Conservation (phyloP, 2,888 invertebrate genomes). For the Didymodactylos carnosus region DNA sequence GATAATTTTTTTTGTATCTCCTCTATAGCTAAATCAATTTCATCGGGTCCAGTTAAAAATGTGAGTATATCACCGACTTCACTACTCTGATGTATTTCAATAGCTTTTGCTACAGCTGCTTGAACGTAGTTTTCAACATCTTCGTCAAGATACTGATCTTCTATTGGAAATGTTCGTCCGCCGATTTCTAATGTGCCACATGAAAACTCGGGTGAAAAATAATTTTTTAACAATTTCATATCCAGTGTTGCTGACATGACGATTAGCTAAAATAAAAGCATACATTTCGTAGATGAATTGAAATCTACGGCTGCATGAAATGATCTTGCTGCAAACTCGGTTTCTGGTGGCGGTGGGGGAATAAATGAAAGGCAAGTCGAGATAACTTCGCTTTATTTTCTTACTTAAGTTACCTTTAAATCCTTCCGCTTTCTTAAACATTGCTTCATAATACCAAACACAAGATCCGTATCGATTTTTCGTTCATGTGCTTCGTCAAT, state of each 20-base stretch:
- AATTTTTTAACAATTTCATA: not conserved
- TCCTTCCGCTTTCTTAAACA: constrained; percentile 22
- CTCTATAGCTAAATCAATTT: constrained; percentile 25
- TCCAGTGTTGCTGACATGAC: constrained; percentile 18
- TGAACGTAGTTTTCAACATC: constrained; percentile 18
- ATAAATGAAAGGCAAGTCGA: no score
- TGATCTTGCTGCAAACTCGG: no score
- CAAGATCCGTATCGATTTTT: constrained; percentile 31
- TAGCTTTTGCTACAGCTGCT: constrained; percentile 22
- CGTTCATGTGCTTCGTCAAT: constrained; percentile 35
- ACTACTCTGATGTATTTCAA: constrained; percentile 21
- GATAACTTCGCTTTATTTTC: no score
- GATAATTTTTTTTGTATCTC: constrained; percentile 15
- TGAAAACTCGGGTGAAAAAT: constrained; percentile 23
- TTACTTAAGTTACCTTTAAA: constrained; percentile 29
- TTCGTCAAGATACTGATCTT: not conserved
- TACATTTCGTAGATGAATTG: no score
- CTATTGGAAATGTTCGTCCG: constrained; percentile 15
- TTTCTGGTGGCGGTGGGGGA: no score
- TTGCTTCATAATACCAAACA: constrained; percentile 29
- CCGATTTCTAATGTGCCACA: constrained; percentile 6
- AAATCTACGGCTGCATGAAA: no score
- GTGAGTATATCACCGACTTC: constrained; percentile 31
- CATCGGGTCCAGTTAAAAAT: constrained; percentile 29
- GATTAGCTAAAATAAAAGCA: constrained; percentile 22